Evolutionary conservation across 2,113 vertebrate genomes (phyloP), one percentile per base, ranked within the genome.

Genomic region (Paramisgurnus dabryanus): DNA sequence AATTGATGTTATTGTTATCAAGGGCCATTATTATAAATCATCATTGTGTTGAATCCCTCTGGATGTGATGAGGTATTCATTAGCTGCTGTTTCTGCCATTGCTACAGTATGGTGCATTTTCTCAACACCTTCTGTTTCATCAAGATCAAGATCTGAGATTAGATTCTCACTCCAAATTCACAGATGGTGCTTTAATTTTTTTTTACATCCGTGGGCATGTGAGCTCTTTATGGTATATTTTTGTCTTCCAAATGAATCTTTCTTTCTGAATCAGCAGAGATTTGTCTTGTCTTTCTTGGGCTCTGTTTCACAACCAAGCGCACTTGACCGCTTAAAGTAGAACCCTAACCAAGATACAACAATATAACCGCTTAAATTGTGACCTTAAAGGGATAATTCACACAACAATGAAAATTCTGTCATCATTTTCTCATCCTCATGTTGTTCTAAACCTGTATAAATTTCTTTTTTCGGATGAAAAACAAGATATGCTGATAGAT

Each of bases 1-100:
- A 87, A 87, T 87, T 85, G 77, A 87, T 88, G 79, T 77, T 79
- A 79, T 86, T 81, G 72, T 86, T 80, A 68, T 85, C 78, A 61
- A 69, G 45, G 69, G 67, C 81, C 53, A 73, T 60, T 77, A 77
- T 47, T 74, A 68, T 64, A 70, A 80, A 66, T 77, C 76, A 73
- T 68, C 17, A 55, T 77, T 66, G 75, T 80, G 34, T 61, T 67
- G 49, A 67, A 17, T 75, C 47, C 47, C 49, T 41, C 40, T 69
- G 65, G 40, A 60, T 61, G 64, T 22, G 45, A 82, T 82, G 41
- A 78, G 41, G 74, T 67, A 72, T 79, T 60, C 63, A 72, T 60
- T 78, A 78, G 68, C 65, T 60, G 45, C 75, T 78, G 67, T 66
- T 65, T 71, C 13, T 55, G 27, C 13, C 39, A 22, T 4, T 15